A percentile compares a stretch with the other conserved stretches of the same genome.
phyloP scores from a whole-genome alignment of 2,797 vertebrate genomes.

The Heteromormyrus szaboi region DNA sequence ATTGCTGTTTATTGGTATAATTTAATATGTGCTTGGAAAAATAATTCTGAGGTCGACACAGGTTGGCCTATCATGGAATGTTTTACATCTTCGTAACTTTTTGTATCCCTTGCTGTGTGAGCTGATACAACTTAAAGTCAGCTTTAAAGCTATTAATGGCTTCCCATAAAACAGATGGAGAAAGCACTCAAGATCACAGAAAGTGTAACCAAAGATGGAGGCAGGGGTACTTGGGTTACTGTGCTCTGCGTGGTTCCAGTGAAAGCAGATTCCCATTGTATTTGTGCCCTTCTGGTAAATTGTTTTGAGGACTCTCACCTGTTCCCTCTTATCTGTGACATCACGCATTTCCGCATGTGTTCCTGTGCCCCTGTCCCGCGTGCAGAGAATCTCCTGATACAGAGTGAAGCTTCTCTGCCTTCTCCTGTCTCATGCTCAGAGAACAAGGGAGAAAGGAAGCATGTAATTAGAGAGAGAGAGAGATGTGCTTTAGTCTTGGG shows the following conservation, averaged over 20 bases:
- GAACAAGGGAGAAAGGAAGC: neutral
- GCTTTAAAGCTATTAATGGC: constrained; percentile 3
- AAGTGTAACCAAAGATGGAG: neutral
- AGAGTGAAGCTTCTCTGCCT: neutral
- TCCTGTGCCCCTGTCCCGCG: neutral
- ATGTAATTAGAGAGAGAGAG: neutral
- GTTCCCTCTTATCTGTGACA: neutral
- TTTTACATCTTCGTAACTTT: neutral
- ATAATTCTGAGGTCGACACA: constrained; percentile 60
- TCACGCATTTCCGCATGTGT: neutral
- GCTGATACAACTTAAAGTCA: neutral
- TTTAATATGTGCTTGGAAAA: constrained; percentile 64
- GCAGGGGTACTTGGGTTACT: neutral
- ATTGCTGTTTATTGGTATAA: constrained; percentile 54
- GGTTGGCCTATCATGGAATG: neutral
- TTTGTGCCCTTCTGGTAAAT: neutral
- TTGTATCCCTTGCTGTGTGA: neutral
- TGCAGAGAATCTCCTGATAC: neutral
- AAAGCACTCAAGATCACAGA: neutral
- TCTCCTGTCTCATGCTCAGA: neutral
- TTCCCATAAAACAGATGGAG: neutral
- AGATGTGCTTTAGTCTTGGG: neutral
- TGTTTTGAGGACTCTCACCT: neutral
- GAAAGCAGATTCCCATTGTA: neutral
- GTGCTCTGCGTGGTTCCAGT: neutral